phyloP scores from a whole-genome alignment of 1,140 invertebrate genomes.

The Saxidomus purpurata region DNA sequence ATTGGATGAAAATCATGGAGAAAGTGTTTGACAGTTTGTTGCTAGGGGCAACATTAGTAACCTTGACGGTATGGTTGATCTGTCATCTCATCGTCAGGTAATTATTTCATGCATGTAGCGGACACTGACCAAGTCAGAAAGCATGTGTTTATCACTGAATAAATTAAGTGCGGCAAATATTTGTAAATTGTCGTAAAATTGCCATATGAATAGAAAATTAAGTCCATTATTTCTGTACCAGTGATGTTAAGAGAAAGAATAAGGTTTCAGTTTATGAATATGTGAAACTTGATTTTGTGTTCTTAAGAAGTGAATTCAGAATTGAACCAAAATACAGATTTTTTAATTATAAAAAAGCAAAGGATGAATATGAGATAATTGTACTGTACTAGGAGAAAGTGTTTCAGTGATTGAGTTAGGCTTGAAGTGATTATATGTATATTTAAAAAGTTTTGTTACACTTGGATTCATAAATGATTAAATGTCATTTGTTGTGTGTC shows the following conservation, averaged over 20 bases:
- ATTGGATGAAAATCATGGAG: not conserved
- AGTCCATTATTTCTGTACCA: not conserved
- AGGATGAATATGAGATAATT: too few relatives aligned
- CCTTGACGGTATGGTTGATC: constrained; percentile 48
- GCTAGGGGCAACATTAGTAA: constrained; percentile 51
- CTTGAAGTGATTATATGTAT: not conserved
- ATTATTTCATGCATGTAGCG: constrained; percentile 39
- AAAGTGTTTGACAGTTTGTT: constrained; percentile 9
- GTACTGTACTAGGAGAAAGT: too few relatives aligned
- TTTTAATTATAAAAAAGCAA: too few relatives aligned
- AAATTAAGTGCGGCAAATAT: not conserved
- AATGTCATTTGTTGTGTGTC: not conserved
- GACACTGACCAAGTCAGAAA: constrained; percentile 43
- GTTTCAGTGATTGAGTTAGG: too few relatives aligned
- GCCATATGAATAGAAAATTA: not conserved
- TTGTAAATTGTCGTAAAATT: not conserved
- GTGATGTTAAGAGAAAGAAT: too few relatives aligned
- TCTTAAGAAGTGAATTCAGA: too few relatives aligned
- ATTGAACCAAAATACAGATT: too few relatives aligned
- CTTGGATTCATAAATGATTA: not conserved
- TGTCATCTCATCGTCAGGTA: constrained; percentile 39
- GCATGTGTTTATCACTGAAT: not conserved
- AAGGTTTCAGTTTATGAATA: not conserved
- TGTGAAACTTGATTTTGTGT: too few relatives aligned
- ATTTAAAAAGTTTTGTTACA: not conserved